A percentile compares a stretch with the other conserved stretches of the same genome.
phyloP scores from a whole-genome alignment of 2,888 invertebrate genomes.

The Hyles lineata region DNA sequence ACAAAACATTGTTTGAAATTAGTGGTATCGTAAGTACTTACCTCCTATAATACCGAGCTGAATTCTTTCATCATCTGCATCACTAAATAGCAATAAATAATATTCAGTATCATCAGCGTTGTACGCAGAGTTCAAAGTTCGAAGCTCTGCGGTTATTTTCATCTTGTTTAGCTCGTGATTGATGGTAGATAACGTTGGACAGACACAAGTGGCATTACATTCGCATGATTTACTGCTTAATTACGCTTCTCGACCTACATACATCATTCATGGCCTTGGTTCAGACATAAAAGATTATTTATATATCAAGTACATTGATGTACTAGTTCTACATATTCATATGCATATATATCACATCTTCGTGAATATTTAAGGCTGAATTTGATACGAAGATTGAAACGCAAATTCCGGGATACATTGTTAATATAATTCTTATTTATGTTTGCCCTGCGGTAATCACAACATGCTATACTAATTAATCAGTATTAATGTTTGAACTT shows the following conservation, averaged over 20 bases:
- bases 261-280: constrained; percentile 42
- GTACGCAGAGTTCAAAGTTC: constrained; percentile 8
- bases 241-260: constrained; percentile 41
- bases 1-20: too few relatives aligned
- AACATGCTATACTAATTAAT: too few relatives aligned
- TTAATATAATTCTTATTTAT: too few relatives aligned
- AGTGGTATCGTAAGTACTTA: too few relatives aligned
- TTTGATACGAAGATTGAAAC: too few relatives aligned
- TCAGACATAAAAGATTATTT: constrained; percentile 35
- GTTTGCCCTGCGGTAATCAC: too few relatives aligned
- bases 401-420: too few relatives aligned
- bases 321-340: not conserved
- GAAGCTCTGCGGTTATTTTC: constrained; percentile 11
- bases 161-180: constrained; percentile 11
- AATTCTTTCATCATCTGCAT: not conserved
- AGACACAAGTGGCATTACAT: constrained; percentile 22
- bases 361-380: not conserved
- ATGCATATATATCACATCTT: not conserved
- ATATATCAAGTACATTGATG: not conserved
- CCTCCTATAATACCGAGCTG: not conserved
- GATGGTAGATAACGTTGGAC: constrained; percentile 16
- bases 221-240: constrained; percentile 51
- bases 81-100: not conserved
- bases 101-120: not conserved
- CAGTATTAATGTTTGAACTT: too few relatives aligned